Conservation (phyloP, 2,797 vertebrate genomes). For the Acipenser ruthenus region DNA sequence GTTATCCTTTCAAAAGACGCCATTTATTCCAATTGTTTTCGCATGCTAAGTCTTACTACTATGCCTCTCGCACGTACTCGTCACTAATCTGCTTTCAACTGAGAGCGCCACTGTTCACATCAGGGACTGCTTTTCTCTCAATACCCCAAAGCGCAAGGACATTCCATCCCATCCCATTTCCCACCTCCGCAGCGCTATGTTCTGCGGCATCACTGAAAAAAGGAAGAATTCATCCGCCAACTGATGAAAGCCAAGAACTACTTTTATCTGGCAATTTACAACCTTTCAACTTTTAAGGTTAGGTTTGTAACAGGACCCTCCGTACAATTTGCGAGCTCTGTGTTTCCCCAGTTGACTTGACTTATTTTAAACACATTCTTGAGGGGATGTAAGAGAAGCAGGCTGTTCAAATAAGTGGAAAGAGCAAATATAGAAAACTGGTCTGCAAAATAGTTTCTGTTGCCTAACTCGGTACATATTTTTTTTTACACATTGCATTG, state of each 20-base stretch:
- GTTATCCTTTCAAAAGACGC: constrained; percentile 50
- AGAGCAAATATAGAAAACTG: no score
- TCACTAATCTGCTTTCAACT: constrained; percentile 29
- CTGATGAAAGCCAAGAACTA: constrained; percentile 17
- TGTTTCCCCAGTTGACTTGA: no score
- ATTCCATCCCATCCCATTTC: background rate
- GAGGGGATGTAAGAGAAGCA: no score
- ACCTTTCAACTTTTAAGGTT: background rate
- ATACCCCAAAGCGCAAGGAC: constrained; percentile 24
- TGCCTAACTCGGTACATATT: no score
- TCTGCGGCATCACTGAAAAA: constrained; percentile 7
- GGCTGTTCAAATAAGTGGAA: no score
- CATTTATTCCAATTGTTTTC: constrained; percentile 55
- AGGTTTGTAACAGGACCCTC: no score
- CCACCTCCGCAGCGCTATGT: constrained; percentile 15
- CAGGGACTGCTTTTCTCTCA: constrained; percentile 34
- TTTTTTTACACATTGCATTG: no score
- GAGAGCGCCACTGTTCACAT: constrained; percentile 19
- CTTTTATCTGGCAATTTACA: constrained; percentile 1
- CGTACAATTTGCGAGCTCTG: no score
- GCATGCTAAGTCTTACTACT: constrained; percentile 48
- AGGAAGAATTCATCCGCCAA: constrained; percentile 30
- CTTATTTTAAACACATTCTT: no score
- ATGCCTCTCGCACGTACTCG: constrained; percentile 34
- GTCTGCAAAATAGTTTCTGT: no score